Base-by-base conservation (phyloP, 2,888 invertebrate species). In the Gibbula magus region DNA sequence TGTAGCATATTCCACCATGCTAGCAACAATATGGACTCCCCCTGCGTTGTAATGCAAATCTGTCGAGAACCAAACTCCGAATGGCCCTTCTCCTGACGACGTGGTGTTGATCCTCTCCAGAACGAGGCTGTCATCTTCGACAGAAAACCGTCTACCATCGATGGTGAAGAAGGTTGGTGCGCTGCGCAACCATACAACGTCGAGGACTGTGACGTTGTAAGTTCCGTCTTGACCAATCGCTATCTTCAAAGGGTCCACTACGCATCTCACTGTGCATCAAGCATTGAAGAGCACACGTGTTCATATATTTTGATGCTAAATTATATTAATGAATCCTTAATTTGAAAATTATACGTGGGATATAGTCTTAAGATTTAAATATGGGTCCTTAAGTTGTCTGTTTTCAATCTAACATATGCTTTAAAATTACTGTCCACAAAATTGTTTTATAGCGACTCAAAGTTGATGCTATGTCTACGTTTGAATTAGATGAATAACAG, bases 111-210 rank as follows among this genome's bases (percentile, higher is more conserved):
- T 75, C 18, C 75, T 39, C 8, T 51, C 52, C 10, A 85, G 78
- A 13, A 79, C 75, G 53, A 86, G 79, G 2, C 82, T 79, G 18
- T 79, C 81, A 56, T 85, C 84, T 2, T 52, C 51, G 2, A 79
- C 51, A 29, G 80, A 84, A 75, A 74, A 83, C 20, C 81, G 84
- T 67, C 75, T 77, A 66, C 83, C 83, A 77, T 84, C 74, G 61
- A 79, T 67, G 39, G 81, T 82, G 35, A 86, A 80, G 77, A 79
- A 86, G 0, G 86, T 84, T 0, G 83, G 84, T 3, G 85, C 85
- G 52, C 76, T 84, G 13, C 61, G 75, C 18, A 86, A 75, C 85
- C 84, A 83, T 5, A 81, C 32, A 16, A 70, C 70, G 18, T 3
- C 29, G 32, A 29, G 4, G 13, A 70, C 32, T n/a, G 25, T 0